Evolutionary conservation across 2,888 invertebrate species (phyloP), one percentile per base, ranked within the genome.

Genomic region (Cephus rjabovi): DNA sequence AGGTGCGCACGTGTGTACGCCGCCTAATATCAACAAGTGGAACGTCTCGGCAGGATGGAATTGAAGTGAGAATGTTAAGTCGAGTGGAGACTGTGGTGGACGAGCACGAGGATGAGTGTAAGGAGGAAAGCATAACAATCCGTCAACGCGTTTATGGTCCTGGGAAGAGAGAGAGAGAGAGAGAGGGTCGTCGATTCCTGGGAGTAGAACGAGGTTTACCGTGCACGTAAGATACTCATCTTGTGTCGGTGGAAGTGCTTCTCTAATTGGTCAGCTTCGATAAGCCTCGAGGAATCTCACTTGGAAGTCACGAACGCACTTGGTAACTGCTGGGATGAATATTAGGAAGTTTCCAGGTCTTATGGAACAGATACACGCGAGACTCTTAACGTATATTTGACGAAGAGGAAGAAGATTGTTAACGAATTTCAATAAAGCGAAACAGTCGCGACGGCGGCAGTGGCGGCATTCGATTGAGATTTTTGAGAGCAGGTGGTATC

Each of bases 401-500:
- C 1, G 56, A 9, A 1, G 9, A 23, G 15, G 2, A 9, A 56
- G 23, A 9, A 56, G 56, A 15, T 56, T 15, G 23, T 56, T 9
- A 9, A 23, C 9, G 56, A 56, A 23, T 9, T 56, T 56, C 56
- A 0, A 23, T 23, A 56, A 9, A 56, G 56, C 40, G 56, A 71
- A 34, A 11, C 1, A n/a, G 1, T 15, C 31, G 12, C 30, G 9
- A 34, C 34, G 34, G 9, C 34, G 1, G 34, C 0, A 12, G 15
- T 1, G 30, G 71, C 71, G 74, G 74, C 37, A 12, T 30, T 73
- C 87, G 89, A 89, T 89, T 88, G 88, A 89, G 89, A 89, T 89
- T 89, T 90, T 56, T 83, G 81, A 82, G 79, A 85, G 86, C 90
- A 90, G 90, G 90, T 90, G 90, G 86, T 88, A 86, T 86, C 83